Evolutionary conservation across 1,140 invertebrate species (phyloP).

Genomic region (Drosophila micromelanica): DNA sequence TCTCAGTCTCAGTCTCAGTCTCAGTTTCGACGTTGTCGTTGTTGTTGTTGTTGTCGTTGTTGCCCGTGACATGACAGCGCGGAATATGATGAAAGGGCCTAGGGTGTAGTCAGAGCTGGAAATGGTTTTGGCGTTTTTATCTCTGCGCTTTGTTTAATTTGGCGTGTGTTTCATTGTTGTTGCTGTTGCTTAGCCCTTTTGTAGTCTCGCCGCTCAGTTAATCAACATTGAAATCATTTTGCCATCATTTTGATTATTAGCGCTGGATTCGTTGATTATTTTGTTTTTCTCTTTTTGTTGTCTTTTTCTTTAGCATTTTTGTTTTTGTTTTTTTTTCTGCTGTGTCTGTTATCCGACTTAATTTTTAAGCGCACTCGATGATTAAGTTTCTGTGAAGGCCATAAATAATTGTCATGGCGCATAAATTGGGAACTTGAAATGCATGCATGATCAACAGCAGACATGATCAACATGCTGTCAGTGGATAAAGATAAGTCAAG

Average conservation of each 20-base stretch:
- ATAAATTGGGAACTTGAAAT: constrained; percentile 60
- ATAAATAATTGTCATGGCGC: constrained; percentile 67
- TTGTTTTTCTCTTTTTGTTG: constrained; percentile 12
- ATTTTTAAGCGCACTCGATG: constrained; percentile 51
- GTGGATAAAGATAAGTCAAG: constrained; percentile 5
- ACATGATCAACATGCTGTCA: constrained; percentile 2
- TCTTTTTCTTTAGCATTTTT: constrained; percentile 10
- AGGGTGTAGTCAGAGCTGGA: constrained; percentile 29
- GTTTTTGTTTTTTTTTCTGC: no score
- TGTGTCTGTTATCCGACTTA: constrained; percentile 31
- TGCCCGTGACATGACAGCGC: constrained; percentile 76
- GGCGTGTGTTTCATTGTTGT: constrained; percentile 48
- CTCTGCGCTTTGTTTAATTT: constrained; percentile 73
- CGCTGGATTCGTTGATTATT: constrained; percentile 55
- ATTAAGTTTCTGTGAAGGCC: constrained; percentile 68
- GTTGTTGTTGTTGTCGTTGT: constrained; percentile 47
- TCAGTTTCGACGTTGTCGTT: background rate
- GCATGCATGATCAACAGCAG: constrained; percentile 19
- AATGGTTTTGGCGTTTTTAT: constrained; percentile 50
- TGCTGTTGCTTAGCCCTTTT: constrained; percentile 66
- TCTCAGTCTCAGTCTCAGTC: background rate
- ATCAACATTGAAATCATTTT: constrained; percentile 81
- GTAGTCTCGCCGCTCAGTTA: constrained; percentile 74
- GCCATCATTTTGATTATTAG: constrained; percentile 77
- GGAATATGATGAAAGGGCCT: constrained; percentile 79